Evolutionary conservation across 2,888 invertebrate genomes (phyloP).

Genomic region (Poecilus cupreus): DNA sequence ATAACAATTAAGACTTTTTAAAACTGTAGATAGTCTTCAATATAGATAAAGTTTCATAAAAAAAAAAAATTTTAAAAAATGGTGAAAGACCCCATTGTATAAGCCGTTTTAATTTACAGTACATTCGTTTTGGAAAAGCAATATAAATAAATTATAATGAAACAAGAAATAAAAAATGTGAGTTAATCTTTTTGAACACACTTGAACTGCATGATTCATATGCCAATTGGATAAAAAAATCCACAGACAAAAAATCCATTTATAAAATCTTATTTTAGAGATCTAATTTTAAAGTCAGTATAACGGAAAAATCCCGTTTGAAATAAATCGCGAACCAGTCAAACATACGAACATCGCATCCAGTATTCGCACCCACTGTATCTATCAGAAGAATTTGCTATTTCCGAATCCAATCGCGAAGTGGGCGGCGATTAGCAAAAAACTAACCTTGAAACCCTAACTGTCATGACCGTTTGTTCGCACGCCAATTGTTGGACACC

Average conservation of each 20-base stretch:
- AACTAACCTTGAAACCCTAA: conserved; percentile 2
- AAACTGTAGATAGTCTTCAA: too few species aligned
- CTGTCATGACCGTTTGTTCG: neutral
- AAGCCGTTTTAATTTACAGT: too few species aligned
- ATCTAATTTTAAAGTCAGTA: conserved; percentile 35
- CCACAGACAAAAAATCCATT: neutral
- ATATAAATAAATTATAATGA: too few species aligned
- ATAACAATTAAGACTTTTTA: too few species aligned
- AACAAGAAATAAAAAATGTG: neutral
- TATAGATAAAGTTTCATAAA: too few species aligned
- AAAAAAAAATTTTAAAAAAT: too few species aligned
- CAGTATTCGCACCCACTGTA: conserved; percentile 9
- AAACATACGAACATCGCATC: neutral
- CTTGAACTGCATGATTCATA: neutral
- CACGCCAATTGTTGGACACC: neutral
- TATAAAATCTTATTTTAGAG: conserved; percentile 27
- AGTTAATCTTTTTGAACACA: conserved; percentile 1
- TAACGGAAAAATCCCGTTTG: conserved; percentile 34
- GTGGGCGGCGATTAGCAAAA: conserved; percentile 10
- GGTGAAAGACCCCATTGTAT: too few species aligned
- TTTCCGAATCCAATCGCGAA: neutral
- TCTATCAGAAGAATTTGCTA: neutral
- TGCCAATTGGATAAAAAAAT: neutral
- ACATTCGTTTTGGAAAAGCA: too few species aligned
- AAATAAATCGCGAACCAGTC: neutral